These are phyloP conservation scores for Xanthia togata DNA, from an alignment of 2,888 invertebrate genomes.

Conservation along the genomic window DNA sequence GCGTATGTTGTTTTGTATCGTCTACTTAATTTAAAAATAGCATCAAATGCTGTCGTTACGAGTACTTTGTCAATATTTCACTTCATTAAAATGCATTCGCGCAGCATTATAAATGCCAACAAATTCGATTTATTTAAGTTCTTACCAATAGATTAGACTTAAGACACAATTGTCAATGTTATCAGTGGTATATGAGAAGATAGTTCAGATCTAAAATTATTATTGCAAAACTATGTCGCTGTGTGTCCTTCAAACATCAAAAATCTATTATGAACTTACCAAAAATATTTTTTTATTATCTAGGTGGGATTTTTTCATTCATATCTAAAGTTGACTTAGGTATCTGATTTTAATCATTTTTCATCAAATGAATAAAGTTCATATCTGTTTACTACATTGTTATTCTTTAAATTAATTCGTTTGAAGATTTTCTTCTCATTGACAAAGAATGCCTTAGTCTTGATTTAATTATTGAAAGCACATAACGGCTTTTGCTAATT, in stretches of 20 bases:
- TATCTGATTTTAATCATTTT: not conserved
- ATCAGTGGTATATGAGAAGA: not conserved
- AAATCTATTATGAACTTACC: not conserved
- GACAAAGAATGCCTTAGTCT: not conserved
- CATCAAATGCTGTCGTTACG: constrained; percentile 4
- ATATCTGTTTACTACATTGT: not conserved
- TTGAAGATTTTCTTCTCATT: not conserved
- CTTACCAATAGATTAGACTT: constrained; percentile 30
- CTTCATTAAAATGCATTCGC: not conserved
- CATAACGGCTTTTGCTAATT: not conserved
- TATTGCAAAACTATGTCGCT: not conserved
- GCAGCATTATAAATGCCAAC: constrained; percentile 7
- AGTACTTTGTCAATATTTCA: constrained; percentile 6
- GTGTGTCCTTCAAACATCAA: not conserved
- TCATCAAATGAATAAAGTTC: not conserved
- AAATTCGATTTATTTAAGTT: constrained; percentile 15
- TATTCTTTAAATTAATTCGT: not conserved
- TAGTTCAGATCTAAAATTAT: not conserved
- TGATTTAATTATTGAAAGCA: not conserved
- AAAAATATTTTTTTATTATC: not conserved
- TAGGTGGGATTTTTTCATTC: not conserved
- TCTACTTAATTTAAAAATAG: constrained; percentile 28
- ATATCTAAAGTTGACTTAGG: not conserved
- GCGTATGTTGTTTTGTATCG: constrained; percentile 5
- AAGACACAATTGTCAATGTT: not conserved